Conservation (phyloP, 2,113 vertebrate species). For the Xenopus borealis region DNA sequence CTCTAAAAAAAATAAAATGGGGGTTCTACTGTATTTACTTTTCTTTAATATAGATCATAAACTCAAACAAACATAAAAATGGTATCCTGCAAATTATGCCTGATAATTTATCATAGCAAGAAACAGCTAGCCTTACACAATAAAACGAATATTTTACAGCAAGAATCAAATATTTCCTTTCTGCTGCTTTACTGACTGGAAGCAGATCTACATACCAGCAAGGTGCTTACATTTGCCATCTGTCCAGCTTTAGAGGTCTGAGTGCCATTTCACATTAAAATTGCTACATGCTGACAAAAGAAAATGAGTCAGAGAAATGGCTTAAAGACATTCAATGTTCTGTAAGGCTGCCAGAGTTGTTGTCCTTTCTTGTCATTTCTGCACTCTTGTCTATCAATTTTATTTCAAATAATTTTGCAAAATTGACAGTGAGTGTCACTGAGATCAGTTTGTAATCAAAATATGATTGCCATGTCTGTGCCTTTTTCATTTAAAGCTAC, state of each 20-base stretch:
- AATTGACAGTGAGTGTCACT: conserved; percentile 33
- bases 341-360: conserved; percentile 18
- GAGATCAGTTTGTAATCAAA: conserved; percentile 34
- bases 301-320: conserved; percentile 20
- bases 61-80: not conserved
- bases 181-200: conserved; percentile 1
- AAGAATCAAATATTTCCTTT: not conserved
- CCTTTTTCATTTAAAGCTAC: conserved; percentile 13
- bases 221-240: not conserved
- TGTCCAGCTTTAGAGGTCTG: conserved; percentile 4
- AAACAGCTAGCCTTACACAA: not conserved
- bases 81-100: not conserved
- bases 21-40: no score
- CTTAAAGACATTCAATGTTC: conserved; percentile 18
- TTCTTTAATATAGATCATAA: conserved; percentile 1
- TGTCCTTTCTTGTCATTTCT: conserved; percentile 29
- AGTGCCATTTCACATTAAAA: conserved; percentile 20
- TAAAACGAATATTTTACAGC: not conserved
- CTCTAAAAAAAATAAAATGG: no score
- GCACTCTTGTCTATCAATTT: conserved; percentile 20
- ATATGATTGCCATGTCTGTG: conserved; percentile 23
- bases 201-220: not conserved
- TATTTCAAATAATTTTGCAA: conserved; percentile 28
- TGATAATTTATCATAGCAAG: not conserved
- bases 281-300: conserved; percentile 11